Percentiles rank a stretch among this genome's conserved stretches.
phyloP scores from a whole-genome alignment of 2,888 invertebrate genomes.

The Chaetogeoica ovagalla region DNA sequence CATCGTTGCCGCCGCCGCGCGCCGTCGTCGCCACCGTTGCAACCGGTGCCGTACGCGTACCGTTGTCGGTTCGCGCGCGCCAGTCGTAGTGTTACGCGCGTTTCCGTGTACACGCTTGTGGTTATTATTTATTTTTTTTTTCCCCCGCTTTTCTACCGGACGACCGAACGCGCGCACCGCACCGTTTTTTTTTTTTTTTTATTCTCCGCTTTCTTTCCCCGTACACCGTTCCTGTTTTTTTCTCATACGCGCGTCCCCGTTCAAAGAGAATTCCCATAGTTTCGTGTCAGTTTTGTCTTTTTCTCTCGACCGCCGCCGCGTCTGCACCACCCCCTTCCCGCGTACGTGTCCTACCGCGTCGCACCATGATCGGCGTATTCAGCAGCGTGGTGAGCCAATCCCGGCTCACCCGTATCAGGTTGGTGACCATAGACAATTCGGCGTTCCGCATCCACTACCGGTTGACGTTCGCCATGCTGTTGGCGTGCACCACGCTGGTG shows the following conservation, averaged over 20 bases:
- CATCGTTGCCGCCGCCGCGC: neutral
- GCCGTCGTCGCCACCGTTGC: conserved; percentile 36
- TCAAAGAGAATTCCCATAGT: neutral
- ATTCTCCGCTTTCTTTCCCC: too few species aligned
- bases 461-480: conserved; percentile 81
- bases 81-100: conserved; percentile 40
- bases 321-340: neutral
- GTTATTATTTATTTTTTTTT: neutral
- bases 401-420: conserved; percentile 77
- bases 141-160: neutral
- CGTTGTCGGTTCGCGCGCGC: conserved; percentile 29
- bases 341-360: neutral
- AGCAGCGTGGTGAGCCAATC: conserved; percentile 73
- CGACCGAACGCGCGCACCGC: neutral
- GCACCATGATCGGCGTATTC: conserved; percentile 83
- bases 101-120: neutral
- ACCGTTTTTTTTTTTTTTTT: too few species aligned
- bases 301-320: neutral
- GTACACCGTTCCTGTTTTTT: too few species aligned
- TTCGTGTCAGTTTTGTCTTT: too few species aligned
- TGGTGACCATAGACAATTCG: conserved; percentile 83
- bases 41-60: conserved; percentile 32
- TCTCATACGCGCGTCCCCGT: too few species aligned
- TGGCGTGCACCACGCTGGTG: conserved; percentile 84
- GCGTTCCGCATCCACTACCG: conserved; percentile 87